Conservation (phyloP, 2,797 vertebrate genomes). For the Sebastes flavidus region DNA sequence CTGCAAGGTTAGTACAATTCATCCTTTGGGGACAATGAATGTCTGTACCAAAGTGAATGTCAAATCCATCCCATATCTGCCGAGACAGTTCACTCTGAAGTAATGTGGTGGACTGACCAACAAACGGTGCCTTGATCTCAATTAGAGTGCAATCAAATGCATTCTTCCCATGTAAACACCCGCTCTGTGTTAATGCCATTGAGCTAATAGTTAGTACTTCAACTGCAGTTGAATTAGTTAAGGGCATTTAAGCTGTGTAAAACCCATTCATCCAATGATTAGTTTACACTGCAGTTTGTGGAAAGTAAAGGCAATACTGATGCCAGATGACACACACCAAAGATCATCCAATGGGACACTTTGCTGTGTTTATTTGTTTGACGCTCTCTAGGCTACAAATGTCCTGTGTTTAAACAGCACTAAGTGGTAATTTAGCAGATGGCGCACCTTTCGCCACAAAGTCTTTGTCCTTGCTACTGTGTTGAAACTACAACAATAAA, state of each 20-base stretch:
- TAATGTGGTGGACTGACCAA: background rate
- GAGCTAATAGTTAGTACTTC: background rate
- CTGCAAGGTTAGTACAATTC: background rate
- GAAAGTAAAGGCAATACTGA: background rate
- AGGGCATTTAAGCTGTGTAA: background rate
- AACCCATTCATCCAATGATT: background rate
- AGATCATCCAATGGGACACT: background rate
- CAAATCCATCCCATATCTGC: background rate
- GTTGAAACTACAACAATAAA: background rate
- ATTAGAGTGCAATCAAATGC: background rate
- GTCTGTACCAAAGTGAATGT: background rate
- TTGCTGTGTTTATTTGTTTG: background rate
- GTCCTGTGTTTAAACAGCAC: background rate
- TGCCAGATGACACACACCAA: background rate
- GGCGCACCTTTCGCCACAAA: background rate
- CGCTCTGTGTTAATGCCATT: background rate
- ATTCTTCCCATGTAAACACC: background rate
- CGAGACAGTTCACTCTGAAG: background rate
- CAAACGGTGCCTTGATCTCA: background rate
- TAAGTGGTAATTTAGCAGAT: background rate
- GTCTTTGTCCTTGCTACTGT: background rate
- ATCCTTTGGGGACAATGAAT: background rate
- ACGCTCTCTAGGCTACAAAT: background rate
- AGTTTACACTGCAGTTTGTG: background rate
- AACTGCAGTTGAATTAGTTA: background rate